Conservation (phyloP, 2,797 vertebrate species). For the Gastrophryne carolinensis region DNA sequence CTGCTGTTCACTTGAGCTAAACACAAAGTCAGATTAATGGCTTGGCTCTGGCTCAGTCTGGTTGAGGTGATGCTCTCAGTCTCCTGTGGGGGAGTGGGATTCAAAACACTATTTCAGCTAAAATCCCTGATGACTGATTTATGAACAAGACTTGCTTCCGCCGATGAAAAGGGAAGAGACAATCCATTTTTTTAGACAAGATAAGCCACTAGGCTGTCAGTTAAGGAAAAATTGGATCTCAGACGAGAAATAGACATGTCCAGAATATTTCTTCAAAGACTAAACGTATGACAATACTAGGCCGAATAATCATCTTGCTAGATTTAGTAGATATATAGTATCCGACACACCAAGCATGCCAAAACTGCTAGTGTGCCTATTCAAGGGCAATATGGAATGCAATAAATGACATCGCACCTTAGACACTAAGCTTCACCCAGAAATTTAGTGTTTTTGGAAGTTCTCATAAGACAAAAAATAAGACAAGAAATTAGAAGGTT, state of each 20-base stretch:
- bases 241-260: constrained; percentile 37
- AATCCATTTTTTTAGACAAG: constrained; percentile 53
- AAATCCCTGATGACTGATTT: constrained; percentile 52
- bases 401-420: background rate
- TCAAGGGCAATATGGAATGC: background rate
- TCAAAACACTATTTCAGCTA: constrained; percentile 50
- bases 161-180: constrained; percentile 42
- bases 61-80: constrained; percentile 48
- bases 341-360: background rate
- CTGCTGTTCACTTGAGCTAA: constrained; percentile 46
- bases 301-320: constrained; percentile 39
- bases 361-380: background rate
- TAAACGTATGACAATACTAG: constrained; percentile 40
- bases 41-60: constrained; percentile 26
- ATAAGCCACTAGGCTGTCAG: constrained; percentile 52
- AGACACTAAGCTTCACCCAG: too few relatives aligned
- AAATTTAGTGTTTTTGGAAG: too few relatives aligned
- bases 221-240: constrained; percentile 48
- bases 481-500: too few relatives aligned
- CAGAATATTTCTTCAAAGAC: constrained; percentile 42
- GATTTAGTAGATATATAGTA: constrained; percentile 33
- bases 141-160: constrained; percentile 45
- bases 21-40: constrained; percentile 50
- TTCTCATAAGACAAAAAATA: too few relatives aligned
- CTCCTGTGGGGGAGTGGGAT: constrained; percentile 39